Evolutionary conservation across 2,113 vertebrate genomes (phyloP).

Genomic region (Todiramphus chloris): DNA sequence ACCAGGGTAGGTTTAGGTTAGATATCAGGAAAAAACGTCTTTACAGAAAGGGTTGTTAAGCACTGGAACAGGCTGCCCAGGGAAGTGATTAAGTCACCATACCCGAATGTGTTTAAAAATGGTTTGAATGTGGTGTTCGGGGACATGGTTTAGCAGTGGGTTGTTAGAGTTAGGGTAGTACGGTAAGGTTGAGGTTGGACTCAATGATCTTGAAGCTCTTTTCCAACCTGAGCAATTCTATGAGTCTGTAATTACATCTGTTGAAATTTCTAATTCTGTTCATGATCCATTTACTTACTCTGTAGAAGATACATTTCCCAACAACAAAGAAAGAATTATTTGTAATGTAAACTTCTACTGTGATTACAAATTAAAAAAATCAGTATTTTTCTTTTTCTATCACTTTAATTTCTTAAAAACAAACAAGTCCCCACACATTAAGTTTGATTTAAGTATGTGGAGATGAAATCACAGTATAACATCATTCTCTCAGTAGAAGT

Average conservation of each 20-base stretch:
- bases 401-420: not conserved
- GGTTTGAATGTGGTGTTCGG: too few relatives aligned
- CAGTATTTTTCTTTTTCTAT: not conserved
- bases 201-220: too few relatives aligned
- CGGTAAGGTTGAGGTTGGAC: too few relatives aligned
- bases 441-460: not conserved
- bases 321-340: not conserved
- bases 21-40: too few relatives aligned
- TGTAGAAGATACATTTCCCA: not conserved
- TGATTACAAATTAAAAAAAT: not conserved
- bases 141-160: too few relatives aligned
- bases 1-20: too few relatives aligned
- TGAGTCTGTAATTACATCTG: not conserved
- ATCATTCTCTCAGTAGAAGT: not conserved
- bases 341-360: not conserved
- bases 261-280: not conserved
- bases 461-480: not conserved
- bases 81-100: too few relatives aligned
- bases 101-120: too few relatives aligned
- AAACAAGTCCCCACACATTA: not conserved
- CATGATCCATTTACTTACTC: not conserved
- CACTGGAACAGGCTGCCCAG: too few relatives aligned
- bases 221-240: too few relatives aligned
- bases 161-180: too few relatives aligned
- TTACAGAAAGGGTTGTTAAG: too few relatives aligned